These are phyloP conservation scores for Habrosyne pyritoides DNA, from an alignment of 2,888 invertebrate genomes.

Conservation along the genomic window DNA sequence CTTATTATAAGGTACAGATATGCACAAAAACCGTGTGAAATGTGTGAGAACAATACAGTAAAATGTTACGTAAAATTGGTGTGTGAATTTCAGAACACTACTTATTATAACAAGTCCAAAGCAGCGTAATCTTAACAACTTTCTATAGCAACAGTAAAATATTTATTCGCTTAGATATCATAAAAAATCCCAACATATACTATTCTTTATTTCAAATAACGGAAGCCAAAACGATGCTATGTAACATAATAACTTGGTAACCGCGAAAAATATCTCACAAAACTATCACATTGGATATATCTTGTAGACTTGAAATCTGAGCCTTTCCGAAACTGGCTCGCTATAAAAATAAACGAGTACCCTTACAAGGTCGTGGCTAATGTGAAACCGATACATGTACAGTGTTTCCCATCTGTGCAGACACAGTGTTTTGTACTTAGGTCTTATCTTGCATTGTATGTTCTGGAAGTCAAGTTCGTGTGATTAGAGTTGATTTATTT, in stretches of 20 bases:
- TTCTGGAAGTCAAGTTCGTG: not conserved
- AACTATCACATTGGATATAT: constrained; percentile 21
- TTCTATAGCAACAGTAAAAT: too few species aligned
- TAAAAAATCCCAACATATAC: not conserved
- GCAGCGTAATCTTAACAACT: too few species aligned
- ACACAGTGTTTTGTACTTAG: constrained; percentile 16
- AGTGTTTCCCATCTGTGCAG: constrained; percentile 19
- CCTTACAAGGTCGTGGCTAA: constrained; percentile 40
- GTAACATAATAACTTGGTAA: constrained; percentile 5
- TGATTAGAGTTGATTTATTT: not conserved
- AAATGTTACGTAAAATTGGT: too few species aligned
- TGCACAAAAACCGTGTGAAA: too few species aligned
- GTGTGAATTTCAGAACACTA: too few species aligned
- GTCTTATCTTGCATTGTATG: constrained; percentile 10
- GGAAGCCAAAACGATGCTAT: constrained; percentile 2
- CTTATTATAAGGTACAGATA: too few species aligned
- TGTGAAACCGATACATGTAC: constrained; percentile 41
- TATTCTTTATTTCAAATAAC: not conserved
- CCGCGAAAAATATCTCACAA: constrained; percentile 7
- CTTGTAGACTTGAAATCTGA: constrained; percentile 31
- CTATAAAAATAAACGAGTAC: constrained; percentile 45
- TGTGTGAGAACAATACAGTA: too few species aligned
- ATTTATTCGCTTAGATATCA: too few species aligned
- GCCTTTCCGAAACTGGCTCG: constrained; percentile 24
- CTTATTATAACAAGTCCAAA: too few species aligned